Evolutionary conservation across 2,888 invertebrate genomes (phyloP), one percentile per base, ranked within the genome.

Genomic region (Acrocyrtus sp.): DNA sequence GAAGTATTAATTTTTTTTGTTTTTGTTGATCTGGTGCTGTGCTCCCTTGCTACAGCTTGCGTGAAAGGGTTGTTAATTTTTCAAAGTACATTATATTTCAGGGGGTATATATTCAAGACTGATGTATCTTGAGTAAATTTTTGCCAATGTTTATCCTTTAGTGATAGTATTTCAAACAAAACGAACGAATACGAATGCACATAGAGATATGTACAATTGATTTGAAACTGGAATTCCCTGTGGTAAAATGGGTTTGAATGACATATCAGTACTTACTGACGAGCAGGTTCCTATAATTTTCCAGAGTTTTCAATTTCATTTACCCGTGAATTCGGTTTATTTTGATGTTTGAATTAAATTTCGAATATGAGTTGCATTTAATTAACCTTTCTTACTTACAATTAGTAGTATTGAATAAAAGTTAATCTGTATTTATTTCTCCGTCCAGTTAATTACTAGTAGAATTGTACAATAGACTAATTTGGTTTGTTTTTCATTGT

Each of bases 311-410:
- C 34, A n/a, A n/a, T n/a, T n/a, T 54, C 54, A 56, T 66, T 39
- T 66, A 48, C 56, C 56, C 56, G 66, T 66, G 66, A 66, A 56
- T 66, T 54, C 34, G 47, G 19, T 51, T 43, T 29, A 22, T 24
- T 56, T 66, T 57, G n/a, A n/a, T n/a, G 29, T 48, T 24, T 50
- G 21, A 21, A 50, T 22, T 47, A 50, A 17, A n/a, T n/a, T n/a
- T n/a, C n/a, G n/a, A n/a, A n/a, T n/a, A n/a, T n/a, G n/a, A n/a
- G n/a, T n/a, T n/a, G n/a, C n/a, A n/a, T n/a, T n/a, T n/a, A n/a
- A n/a, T n/a, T n/a, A n/a, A n/a, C n/a, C n/a, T n/a, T n/a, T n/a
- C n/a, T n/a, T n/a, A n/a, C n/a, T n/a, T n/a, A n/a, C n/a, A n/a
- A n/a, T n/a, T n/a, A 27, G 12, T 29, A 53, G 53, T 53, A 12